These are phyloP conservation scores for Chirona hameri DNA, from an alignment of 2,888 invertebrate genomes.

Conservation along the genomic window DNA sequence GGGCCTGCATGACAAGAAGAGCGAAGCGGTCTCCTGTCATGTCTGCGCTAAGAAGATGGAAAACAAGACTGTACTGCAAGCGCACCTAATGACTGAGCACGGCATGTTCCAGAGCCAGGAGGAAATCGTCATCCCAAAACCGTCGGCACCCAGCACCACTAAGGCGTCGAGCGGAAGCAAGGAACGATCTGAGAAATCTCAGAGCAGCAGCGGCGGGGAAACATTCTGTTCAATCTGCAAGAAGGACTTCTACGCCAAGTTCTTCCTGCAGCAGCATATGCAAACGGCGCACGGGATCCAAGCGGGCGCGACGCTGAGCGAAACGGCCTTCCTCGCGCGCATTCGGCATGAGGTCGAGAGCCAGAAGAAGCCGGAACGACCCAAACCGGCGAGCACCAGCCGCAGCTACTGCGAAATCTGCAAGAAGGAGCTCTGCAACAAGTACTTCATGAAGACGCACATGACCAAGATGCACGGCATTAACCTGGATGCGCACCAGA, in stretches of 20 bases:
- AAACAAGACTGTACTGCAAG: slow-evolving; percentile 65
- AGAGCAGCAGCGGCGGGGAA: slow-evolving; percentile 37
- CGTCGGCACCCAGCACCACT: background rate
- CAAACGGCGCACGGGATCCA: slow-evolving; percentile 61
- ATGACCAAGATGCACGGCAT: slow-evolving; percentile 98
- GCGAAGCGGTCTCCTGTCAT: slow-evolving; percentile 52
- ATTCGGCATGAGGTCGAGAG: slow-evolving; percentile 39
- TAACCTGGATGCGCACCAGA: slow-evolving; percentile 85
- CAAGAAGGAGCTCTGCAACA: slow-evolving; percentile 98
- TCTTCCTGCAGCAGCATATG: slow-evolving; percentile 65
- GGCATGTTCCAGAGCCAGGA: slow-evolving; percentile 50
- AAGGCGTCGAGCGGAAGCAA: background rate
- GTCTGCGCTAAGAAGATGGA: slow-evolving; percentile 69
- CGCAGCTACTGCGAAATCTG: slow-evolving; percentile 92
- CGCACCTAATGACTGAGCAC: slow-evolving; percentile 65
- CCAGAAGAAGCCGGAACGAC: slow-evolving; percentile 35
- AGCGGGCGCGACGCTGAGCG: slow-evolving; percentile 35
- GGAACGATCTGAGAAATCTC: background rate
- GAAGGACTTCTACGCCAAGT: slow-evolving; percentile 59
- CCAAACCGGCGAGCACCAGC: slow-evolving; percentile 42
- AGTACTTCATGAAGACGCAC: slow-evolving; percentile 99
- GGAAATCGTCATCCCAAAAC: slow-evolving; percentile 41
- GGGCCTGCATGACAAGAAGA: slow-evolving; percentile 64
- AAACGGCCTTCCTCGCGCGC: slow-evolving; percentile 37
- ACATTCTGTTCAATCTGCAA: slow-evolving; percentile 56